These are phyloP conservation scores for Ptilorrhoa leucosticta DNA, from an alignment of 2,113 vertebrate genomes.

Conservation along the genomic window DNA sequence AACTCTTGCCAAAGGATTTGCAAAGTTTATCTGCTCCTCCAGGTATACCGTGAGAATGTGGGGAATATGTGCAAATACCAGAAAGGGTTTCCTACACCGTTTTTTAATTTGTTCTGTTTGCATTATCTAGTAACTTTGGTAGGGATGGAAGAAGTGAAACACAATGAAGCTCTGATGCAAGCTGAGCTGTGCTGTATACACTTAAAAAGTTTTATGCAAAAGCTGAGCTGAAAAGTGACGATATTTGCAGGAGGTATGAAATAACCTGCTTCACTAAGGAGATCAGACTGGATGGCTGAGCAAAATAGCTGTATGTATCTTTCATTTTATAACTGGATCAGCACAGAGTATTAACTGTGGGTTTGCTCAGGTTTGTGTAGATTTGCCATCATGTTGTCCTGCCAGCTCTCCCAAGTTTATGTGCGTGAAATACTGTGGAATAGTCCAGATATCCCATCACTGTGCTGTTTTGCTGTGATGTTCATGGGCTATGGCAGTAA, in stretches of 20 bases:
- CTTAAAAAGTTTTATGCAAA: not conserved
- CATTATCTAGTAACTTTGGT: not conserved
- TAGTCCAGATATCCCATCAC: not conserved
- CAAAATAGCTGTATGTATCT: not conserved
- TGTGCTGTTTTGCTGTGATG: not conserved
- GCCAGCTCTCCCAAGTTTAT: not conserved
- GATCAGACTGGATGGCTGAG: not conserved
- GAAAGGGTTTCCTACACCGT: not conserved
- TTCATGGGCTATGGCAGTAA: not conserved
- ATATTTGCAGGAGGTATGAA: not conserved
- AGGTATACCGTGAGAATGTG: not conserved
- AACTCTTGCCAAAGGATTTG: not conserved
- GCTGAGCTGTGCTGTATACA: not conserved
- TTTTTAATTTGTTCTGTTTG: not conserved
- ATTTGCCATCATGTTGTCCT: accelerated
- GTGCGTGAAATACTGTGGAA: not conserved
- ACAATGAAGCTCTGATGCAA: not conserved
- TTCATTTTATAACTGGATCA: not conserved
- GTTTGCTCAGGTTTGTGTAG: not conserved
- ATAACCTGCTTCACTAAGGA: not conserved
- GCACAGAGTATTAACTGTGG: not conserved
- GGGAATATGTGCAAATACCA: not conserved
- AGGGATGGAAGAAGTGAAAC: not conserved
- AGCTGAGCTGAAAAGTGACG: not conserved
- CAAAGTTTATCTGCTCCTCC: not conserved